These are phyloP conservation scores for Alitta virens DNA, from an alignment of 2,888 invertebrate genomes.

Conservation along the genomic window DNA sequence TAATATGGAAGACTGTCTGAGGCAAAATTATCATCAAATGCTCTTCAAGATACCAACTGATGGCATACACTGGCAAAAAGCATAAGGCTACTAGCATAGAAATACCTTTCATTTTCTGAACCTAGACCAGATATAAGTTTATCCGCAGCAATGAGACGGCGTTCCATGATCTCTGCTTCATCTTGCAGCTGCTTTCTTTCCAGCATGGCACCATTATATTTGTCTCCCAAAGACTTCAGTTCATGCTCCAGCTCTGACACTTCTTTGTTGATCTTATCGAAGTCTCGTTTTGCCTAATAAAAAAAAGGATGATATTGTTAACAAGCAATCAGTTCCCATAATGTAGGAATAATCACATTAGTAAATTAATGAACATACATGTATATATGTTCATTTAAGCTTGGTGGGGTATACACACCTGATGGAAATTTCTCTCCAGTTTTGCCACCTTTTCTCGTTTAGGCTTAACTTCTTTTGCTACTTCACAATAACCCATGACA, in stretches of 20 bases:
- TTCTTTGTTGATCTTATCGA: conserved; percentile 75
- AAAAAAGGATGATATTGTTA: too few species aligned
- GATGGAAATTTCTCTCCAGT: conserved; percentile 67
- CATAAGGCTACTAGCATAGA: too few species aligned
- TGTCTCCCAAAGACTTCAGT: conserved; percentile 68
- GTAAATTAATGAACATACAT: too few species aligned
- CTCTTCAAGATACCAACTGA: not conserved
- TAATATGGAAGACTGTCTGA: too few species aligned
- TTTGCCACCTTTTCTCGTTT: conserved; percentile 74
- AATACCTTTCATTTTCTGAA: conserved; percentile 75
- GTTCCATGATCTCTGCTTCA: conserved; percentile 78
- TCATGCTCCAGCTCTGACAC: conserved; percentile 71
- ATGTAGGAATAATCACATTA: too few species aligned
- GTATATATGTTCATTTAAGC: too few species aligned
- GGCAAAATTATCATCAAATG: too few species aligned
- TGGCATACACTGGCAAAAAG: not conserved
- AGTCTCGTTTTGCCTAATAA: conserved; percentile 60
- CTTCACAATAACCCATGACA: conserved; percentile 84
- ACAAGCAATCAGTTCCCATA: too few species aligned
- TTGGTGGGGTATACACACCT: conserved; percentile 3
- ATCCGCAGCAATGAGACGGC: conserved; percentile 78
- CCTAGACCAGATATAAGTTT: conserved; percentile 82
- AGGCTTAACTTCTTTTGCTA: conserved; percentile 71
- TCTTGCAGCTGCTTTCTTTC: conserved; percentile 71
- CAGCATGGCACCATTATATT: conserved; percentile 76